phyloP scores from a whole-genome alignment of 2,888 invertebrate species.

The Gibbula magus region DNA sequence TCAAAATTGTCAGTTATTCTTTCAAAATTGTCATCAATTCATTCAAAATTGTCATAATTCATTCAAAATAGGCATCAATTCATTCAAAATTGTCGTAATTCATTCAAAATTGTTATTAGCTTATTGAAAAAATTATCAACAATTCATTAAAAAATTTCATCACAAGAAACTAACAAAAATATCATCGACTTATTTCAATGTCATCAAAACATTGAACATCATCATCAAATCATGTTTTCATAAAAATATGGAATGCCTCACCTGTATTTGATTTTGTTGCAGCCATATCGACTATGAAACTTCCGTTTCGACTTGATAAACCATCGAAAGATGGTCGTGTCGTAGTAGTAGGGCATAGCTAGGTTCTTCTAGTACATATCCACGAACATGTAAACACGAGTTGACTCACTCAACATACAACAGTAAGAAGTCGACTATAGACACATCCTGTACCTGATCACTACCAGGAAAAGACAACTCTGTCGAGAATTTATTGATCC shows the following conservation, averaged over 20 bases:
- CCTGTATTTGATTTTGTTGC: conserved; percentile 19
- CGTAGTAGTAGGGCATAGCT: conserved; percentile 49
- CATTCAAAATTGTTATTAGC: too few relatives aligned
- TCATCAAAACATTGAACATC: background rate
- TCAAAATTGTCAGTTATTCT: too few relatives aligned
- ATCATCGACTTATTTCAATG: too few relatives aligned
- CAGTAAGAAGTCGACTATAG: background rate
- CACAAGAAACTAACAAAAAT: too few relatives aligned
- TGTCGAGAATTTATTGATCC: conserved; percentile 3
- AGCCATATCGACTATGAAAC: conserved; percentile 17
- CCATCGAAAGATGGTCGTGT: conserved; percentile 43
- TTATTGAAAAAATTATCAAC: too few relatives aligned
- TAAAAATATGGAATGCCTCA: background rate
- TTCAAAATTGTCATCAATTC: too few relatives aligned
- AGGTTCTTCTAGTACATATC: conserved; percentile 4
- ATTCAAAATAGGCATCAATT: too few relatives aligned
- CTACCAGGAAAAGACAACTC: conserved; percentile 8
- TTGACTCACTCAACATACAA: background rate
- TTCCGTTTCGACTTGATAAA: conserved; percentile 35
- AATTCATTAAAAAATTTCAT: too few relatives aligned
- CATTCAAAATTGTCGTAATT: too few relatives aligned
- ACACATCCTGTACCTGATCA: background rate
- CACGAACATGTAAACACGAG: background rate
- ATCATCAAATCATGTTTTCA: too few relatives aligned
- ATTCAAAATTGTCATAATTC: too few relatives aligned